Evolutionary conservation across 2,113 vertebrate genomes (phyloP).

Genomic region (Vireo altiloquus): DNA sequence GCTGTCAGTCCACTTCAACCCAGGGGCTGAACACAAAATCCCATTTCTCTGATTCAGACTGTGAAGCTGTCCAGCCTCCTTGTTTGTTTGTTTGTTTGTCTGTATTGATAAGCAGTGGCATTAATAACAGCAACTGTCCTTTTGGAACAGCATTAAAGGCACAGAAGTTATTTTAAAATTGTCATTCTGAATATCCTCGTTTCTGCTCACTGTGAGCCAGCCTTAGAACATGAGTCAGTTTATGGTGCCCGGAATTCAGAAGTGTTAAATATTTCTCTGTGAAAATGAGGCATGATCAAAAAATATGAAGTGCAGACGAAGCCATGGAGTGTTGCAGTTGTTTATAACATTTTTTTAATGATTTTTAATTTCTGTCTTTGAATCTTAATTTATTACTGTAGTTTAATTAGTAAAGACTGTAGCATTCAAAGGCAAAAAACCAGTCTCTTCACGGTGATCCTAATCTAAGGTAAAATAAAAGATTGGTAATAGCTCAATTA

Average conservation of each 20-base stretch:
- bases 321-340: background rate
- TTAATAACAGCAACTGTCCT: background rate
- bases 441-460: background rate
- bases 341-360: background rate
- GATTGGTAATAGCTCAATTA: background rate
- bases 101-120: background rate
- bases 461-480: background rate
- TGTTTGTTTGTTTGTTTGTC: background rate
- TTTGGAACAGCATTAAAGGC: background rate
- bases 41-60: background rate
- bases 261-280: background rate
- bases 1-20: background rate
- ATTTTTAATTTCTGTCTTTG: background rate
- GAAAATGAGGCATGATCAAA: background rate
- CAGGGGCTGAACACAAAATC: background rate
- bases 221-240: background rate
- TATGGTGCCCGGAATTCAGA: background rate
- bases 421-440: background rate
- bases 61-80: background rate
- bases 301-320: background rate
- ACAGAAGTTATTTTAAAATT: background rate
- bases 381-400: background rate
- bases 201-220: background rate
- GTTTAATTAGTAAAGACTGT: background rate
- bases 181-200: rapidly evolving